Percentiles rank a stretch among this genome's conserved stretches.
phyloP scores from a whole-genome alignment of 2,888 invertebrate genomes.

The Microplitis deprimator region DNA sequence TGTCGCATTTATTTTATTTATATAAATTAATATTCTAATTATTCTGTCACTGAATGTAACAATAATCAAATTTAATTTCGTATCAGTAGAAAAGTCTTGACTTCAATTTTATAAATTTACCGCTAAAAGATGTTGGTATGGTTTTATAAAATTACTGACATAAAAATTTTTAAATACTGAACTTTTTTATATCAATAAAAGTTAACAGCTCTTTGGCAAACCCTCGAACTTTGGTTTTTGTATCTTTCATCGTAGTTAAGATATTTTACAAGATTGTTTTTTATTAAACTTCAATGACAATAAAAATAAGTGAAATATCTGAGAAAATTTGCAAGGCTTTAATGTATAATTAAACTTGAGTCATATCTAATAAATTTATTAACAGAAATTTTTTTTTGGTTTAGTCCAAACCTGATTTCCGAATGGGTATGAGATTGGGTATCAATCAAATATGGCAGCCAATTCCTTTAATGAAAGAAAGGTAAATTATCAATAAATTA shows the following conservation, averaged over 20 bases:
- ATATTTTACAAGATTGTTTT: no score
- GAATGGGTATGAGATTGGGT: slow-evolving; percentile 78
- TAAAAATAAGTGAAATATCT: no score
- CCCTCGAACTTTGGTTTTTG: slow-evolving; percentile 41
- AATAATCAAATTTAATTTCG: no score
- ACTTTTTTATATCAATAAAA: neutral
- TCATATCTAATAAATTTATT: no score
- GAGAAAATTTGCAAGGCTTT: neutral
- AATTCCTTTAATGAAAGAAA: slow-evolving; percentile 65
- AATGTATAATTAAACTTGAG: neutral
- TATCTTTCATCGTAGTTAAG: no score
- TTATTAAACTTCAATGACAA: no score
- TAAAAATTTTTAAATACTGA: slow-evolving; percentile 2
- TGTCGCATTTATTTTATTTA: no score
- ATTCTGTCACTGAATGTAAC: no score
- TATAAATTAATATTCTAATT: no score
- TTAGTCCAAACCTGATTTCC: slow-evolving; percentile 82
- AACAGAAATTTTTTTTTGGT: slow-evolving; percentile 24
- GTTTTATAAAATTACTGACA: slow-evolving; percentile 17
- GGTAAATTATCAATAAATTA: slow-evolving; percentile 53
- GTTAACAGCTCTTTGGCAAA: neutral
- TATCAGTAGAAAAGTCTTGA: no score
- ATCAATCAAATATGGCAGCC: slow-evolving; percentile 79
- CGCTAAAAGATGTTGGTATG: no score
- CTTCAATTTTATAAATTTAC: no score